phyloP scores from a whole-genome alignment of 2,888 invertebrate genomes.

The Brenthis ino region DNA sequence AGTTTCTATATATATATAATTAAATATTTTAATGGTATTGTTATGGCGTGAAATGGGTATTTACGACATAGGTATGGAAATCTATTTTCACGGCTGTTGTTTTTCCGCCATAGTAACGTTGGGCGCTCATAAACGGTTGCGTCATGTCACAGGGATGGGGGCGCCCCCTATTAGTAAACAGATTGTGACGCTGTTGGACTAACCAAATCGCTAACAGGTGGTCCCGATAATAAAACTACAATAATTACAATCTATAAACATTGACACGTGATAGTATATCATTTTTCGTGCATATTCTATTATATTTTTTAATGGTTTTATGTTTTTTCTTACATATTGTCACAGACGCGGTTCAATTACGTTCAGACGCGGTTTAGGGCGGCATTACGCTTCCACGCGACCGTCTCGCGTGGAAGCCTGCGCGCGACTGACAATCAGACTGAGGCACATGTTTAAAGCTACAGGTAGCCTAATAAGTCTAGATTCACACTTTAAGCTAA shows the following conservation, averaged over 20 bases:
- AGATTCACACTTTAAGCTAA: constrained; percentile 5
- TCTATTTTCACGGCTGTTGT: constrained; percentile 77
- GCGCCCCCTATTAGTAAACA: constrained; percentile 76
- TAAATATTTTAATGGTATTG: neutral
- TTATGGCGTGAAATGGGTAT: constrained; percentile 16
- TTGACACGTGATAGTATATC: neutral
- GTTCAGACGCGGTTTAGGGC: constrained; percentile 56
- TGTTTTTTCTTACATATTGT: constrained; percentile 33
- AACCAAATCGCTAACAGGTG: constrained; percentile 77
- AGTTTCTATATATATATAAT: neutral
- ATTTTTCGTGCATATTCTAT: neutral
- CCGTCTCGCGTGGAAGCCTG: constrained; percentile 76
- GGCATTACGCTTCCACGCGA: constrained; percentile 62
- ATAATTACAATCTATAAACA: constrained; percentile 20
- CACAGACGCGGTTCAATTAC: constrained; percentile 44
- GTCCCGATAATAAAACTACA: constrained; percentile 43
- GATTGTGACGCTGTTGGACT: constrained; percentile 72
- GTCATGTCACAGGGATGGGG: constrained; percentile 67
- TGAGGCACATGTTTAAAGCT: constrained; percentile 59
- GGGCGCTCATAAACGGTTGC: constrained; percentile 73
- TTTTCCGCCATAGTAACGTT: constrained; percentile 77
- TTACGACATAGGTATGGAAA: constrained; percentile 63
- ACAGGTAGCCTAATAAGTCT: constrained; percentile 74
- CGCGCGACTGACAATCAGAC: constrained; percentile 70
- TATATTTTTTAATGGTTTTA: constrained; percentile 5